Percentiles rank a stretch among this genome's conserved stretches.
These are phyloP conservation scores for Rhinopithecus roxellana DNA, from an alignment of 2,113 vertebrate genomes.

Conservation along the genomic window DNA sequence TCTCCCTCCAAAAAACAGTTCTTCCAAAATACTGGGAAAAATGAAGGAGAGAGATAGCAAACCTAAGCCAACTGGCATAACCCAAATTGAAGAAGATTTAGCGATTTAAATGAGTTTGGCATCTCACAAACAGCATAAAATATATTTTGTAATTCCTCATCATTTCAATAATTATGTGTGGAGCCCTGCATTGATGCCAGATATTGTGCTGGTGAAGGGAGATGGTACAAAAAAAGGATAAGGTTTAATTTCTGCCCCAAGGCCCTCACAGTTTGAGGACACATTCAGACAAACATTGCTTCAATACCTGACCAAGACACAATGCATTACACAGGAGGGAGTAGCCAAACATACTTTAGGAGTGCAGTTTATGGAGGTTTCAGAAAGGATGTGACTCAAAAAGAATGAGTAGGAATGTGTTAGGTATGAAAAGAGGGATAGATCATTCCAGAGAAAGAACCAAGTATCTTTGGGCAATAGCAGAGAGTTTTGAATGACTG, in stretches of 20 bases:
- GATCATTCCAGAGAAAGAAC: background rate
- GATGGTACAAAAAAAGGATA: background rate
- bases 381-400: background rate
- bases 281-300: background rate
- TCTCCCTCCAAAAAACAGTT: background rate
- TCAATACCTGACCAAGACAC: background rate
- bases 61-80: background rate
- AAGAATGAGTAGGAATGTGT: background rate
- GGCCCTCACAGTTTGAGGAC: background rate
- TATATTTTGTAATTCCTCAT: background rate
- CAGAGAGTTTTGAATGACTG: background rate
- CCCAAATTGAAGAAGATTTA: background rate
- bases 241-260: background rate
- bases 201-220: background rate
- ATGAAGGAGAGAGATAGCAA: background rate
- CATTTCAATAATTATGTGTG: background rate
- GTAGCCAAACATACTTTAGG: rapidly evolving
- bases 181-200: background rate
- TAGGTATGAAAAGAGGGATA: background rate
- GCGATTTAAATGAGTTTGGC: background rate
- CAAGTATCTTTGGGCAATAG: background rate
- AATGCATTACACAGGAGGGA: background rate
- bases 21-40: background rate
- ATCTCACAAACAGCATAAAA: background rate
- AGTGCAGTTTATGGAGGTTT: background rate